Evolutionary conservation across 2,797 vertebrate species (phyloP).

Genomic region (Rhinichthys osculus): DNA sequence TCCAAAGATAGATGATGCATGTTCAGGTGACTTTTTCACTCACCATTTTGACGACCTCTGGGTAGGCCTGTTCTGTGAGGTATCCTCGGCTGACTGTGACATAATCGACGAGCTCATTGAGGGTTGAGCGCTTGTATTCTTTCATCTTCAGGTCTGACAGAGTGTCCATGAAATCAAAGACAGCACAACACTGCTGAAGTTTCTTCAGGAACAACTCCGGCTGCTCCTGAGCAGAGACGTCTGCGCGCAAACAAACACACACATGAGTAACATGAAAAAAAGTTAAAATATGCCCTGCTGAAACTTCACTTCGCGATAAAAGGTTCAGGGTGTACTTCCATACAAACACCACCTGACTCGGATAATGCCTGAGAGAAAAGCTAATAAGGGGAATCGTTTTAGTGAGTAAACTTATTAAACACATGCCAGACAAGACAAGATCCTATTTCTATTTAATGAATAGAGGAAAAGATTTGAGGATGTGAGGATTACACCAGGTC

Average conservation of each 20-base stretch:
- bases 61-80: slow-evolving; percentile 99
- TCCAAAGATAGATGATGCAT: background rate
- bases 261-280: background rate
- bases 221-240: slow-evolving; percentile 97
- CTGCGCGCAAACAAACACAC: slow-evolving; percentile 70
- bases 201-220: slow-evolving; percentile 99
- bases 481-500: background rate
- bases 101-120: slow-evolving; percentile 99
- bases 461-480: background rate
- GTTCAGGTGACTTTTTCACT: slow-evolving; percentile 63
- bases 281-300: background rate
- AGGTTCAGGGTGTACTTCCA: slow-evolving; percentile 19
- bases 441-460: background rate
- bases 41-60: slow-evolving; percentile 99
- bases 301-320: background rate
- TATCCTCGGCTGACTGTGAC: slow-evolving; percentile 99
- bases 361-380: slow-evolving; percentile 1
- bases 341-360: background rate
- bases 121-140: slow-evolving; percentile 99
- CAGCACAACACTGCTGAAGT: slow-evolving; percentile 99
- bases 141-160: slow-evolving; percentile 99
- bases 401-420: background rate
- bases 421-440: background rate
- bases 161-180: slow-evolving; percentile 99
- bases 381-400: background rate